Evolutionary conservation across 2,113 vertebrate genomes (phyloP).

Genomic region (Thryonomys swinderianus): DNA sequence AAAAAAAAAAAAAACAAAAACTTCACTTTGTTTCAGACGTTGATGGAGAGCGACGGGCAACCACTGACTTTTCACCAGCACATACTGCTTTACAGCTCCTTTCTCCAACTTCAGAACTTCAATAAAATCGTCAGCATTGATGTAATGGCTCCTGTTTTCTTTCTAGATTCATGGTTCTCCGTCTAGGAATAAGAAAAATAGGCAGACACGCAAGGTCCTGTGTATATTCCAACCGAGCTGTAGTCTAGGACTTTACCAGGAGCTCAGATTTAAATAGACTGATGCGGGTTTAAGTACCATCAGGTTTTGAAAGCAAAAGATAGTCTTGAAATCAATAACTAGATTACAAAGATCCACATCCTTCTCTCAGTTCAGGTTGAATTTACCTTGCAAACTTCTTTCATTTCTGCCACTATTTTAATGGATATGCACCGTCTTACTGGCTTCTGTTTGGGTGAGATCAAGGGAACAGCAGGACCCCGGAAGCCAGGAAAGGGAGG

Average conservation of each 20-base stretch:
- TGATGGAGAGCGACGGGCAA: not conserved
- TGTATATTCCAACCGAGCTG: not conserved
- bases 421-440: not conserved
- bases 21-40: constrained; percentile 44
- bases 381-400: not conserved
- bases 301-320: not conserved
- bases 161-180: not conserved
- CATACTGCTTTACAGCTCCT: not conserved
- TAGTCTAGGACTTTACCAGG: not conserved
- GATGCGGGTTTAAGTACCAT: not conserved
- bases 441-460: not conserved
- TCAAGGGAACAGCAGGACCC: not conserved
- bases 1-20: no score
- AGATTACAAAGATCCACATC: not conserved
- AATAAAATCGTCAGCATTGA: constrained; percentile 52
- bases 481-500: not conserved
- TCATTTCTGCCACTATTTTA: not conserved
- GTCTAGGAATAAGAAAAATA: not conserved
- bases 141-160: constrained; percentile 2
- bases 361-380: not conserved
- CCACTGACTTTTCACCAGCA: not conserved
- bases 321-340: not conserved
- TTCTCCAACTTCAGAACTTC: constrained; percentile 19
- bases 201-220: not conserved
- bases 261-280: not conserved